These are phyloP conservation scores for Oegoconia quadripuncta DNA, from an alignment of 2,888 invertebrate species.

Conservation along the genomic window DNA sequence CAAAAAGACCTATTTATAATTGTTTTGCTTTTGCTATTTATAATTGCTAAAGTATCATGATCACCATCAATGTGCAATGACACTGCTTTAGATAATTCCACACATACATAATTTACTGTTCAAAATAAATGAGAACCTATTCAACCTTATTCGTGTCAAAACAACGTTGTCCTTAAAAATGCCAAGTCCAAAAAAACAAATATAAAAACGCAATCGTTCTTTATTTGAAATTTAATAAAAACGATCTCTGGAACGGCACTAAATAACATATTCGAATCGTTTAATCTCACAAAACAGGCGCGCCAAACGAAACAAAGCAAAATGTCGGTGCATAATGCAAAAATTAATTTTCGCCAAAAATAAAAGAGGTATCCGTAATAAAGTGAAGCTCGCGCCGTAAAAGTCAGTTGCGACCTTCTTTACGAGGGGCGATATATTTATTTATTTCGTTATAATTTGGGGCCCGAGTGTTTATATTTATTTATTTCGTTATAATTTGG, in stretches of 20 bases:
- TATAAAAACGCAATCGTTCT: constrained; percentile 16
- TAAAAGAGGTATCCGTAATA: constrained; percentile 27
- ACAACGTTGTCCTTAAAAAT: neutral
- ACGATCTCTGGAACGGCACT: constrained; percentile 27
- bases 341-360: constrained; percentile 49
- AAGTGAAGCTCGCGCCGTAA: constrained; percentile 42
- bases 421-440: constrained; percentile 47
- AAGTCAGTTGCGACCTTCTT: constrained; percentile 42
- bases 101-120: no score
- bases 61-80: no score
- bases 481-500: constrained; percentile 53
- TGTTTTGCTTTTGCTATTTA: no score
- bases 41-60: no score
- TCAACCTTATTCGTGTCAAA: neutral
- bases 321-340: constrained; percentile 36
- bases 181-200: constrained; percentile 11
- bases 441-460: constrained; percentile 37
- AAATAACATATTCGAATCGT: constrained; percentile 45
- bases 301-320: constrained; percentile 33
- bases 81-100: no score
- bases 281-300: constrained; percentile 35
- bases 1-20: no score
- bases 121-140: neutral
- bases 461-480: constrained; percentile 41
- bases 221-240: constrained; percentile 26